Base-by-base conservation (phyloP, 2,797 vertebrate species). In the Potorous gilbertii region DNA sequence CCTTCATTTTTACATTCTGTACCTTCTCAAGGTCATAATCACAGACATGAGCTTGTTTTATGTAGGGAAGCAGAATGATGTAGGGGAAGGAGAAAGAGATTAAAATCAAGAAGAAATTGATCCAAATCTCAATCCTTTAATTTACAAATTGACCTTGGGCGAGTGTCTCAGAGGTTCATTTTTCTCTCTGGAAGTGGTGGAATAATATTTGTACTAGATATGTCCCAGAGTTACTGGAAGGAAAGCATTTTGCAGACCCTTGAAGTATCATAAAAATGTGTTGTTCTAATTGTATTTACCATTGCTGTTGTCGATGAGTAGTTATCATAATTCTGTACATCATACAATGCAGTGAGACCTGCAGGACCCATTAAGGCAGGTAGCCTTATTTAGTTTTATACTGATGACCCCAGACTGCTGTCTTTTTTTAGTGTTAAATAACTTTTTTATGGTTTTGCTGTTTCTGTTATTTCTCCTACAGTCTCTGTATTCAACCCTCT, bases 401-500 rank as follows among this genome's bases (percentile, higher is more conserved):
- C 40, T 6, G 8, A 46, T 27, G 21, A 21, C 74, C 74, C 40
- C 8, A 81, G 74, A 46, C 21, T 81, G 40, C 74, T 81, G 4
- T 81, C 3, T 81, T 46, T 81, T 81, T 81, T 3, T 46, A 81
- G 21, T 81, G 74, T 21, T 34, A 10, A 3, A 46, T 91, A 62
- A 87, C 14, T 90, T 93, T 93, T 95, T 87, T 92, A 93, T 90
- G 56, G 54, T 12, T 91, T 91, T 66, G 87, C 46, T 12, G 11
- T 56, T 24, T 56, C 55, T 92, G 90, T 95, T 91, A 50, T 52
- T 90, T 93, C 89, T 96, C 56, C 59, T 54, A 29, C 52, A 9
- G 81, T 92, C 87, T 87, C n/a, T 94, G 74, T 92, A n/a, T 34
- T 31, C 13, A 34, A 40, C 3, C 81, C 59, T 8, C 31, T 0